A percentile compares a stretch with the other conserved stretches of the same genome.
Evolutionary conservation across 2,797 vertebrate genomes (phyloP).

Genomic region (Mormyrops attenuatus): DNA sequence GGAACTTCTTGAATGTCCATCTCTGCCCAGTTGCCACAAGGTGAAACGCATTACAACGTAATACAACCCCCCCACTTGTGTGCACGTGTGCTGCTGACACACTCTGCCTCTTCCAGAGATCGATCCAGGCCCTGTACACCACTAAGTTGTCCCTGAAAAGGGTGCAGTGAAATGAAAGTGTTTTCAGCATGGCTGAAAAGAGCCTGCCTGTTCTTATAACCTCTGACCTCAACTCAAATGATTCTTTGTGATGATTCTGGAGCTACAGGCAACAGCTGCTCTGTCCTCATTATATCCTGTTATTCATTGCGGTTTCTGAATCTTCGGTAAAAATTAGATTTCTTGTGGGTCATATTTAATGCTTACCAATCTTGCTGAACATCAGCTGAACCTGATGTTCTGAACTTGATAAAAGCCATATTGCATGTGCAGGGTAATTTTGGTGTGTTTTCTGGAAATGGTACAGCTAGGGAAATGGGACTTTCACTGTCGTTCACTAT

Average conservation of each 20-base stretch:
- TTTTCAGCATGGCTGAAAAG: not conserved
- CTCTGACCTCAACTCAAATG: not conserved
- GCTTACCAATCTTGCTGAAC: not conserved
- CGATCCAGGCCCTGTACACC: not conserved
- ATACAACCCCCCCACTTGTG: not conserved
- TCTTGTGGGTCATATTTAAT: not conserved
- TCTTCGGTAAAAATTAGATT: not conserved
- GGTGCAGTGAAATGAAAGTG: not conserved
- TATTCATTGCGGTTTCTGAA: not conserved
- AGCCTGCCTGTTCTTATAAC: not conserved
- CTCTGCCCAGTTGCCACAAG: not conserved
- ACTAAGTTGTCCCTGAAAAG: not conserved
- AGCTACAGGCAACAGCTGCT: not conserved
- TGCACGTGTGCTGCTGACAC: not conserved
- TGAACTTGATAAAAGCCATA: not conserved
- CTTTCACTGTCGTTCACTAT: not conserved
- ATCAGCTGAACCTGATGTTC: not conserved
- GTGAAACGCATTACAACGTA: not conserved
- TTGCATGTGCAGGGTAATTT: not conserved
- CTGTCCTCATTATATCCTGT: not conserved
- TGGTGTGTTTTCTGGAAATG: conserved; percentile 1
- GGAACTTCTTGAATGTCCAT: conserved; percentile 19
- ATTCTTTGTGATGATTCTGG: conserved; percentile 4
- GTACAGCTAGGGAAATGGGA: not conserved
- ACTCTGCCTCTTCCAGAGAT: not conserved